phyloP scores from a whole-genome alignment of 1,140 invertebrate genomes.

The Drosophila nigrodunni region DNA sequence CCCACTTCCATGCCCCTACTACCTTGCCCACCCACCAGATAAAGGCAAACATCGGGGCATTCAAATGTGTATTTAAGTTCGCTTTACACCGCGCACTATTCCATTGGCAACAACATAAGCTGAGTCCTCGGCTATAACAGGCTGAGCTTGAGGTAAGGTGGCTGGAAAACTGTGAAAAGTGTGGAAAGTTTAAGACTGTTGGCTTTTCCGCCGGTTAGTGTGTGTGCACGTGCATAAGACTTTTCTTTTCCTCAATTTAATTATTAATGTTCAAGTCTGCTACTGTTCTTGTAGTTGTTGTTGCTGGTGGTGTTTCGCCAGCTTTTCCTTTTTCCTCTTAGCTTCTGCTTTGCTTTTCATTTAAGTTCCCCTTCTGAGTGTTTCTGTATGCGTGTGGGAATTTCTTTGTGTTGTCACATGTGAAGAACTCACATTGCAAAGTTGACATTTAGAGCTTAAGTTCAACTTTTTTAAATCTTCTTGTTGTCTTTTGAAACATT shows the following conservation, averaged over 20 bases:
- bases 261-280: constrained; percentile 71
- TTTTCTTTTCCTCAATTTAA: constrained; percentile 72
- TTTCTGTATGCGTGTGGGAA: constrained; percentile 11
- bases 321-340: constrained; percentile 17
- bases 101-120: constrained; percentile 17
- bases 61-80: constrained; percentile 73
- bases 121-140: background rate
- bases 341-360: constrained; percentile 40
- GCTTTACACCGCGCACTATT: constrained; percentile 60
- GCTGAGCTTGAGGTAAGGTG: background rate
- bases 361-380: constrained; percentile 65
- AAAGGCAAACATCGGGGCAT: constrained; percentile 32
- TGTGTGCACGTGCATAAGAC: constrained; percentile 55
- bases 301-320: constrained; percentile 56
- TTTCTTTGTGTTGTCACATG: constrained; percentile 43
- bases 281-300: constrained; percentile 25
- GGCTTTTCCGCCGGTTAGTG: constrained; percentile 26
- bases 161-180: background rate
- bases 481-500: constrained; percentile 19
- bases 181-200: constrained; percentile 6
- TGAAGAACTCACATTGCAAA: constrained; percentile 61
- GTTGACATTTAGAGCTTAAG: constrained; percentile 54
- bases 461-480: constrained; percentile 32
- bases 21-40: background rate
- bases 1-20: constrained; percentile 7